A percentile compares a stretch with the other conserved stretches of the same genome.
Conservation (phyloP, 2,113 vertebrate genomes). For the Rutilus rutilus region DNA sequence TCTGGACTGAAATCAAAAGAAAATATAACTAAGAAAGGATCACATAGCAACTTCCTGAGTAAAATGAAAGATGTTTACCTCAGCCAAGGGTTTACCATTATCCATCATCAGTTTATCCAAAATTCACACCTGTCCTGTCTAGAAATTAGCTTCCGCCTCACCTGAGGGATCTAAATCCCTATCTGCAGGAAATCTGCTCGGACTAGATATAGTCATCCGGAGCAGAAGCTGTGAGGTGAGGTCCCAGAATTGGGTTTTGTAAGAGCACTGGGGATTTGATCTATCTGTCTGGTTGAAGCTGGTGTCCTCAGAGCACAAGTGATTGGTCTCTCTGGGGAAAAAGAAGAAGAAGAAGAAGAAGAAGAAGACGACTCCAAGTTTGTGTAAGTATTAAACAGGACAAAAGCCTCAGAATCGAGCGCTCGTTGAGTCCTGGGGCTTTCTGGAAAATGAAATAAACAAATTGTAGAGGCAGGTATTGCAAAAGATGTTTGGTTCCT, state of each 20-base stretch:
- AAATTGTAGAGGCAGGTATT: slow-evolving; percentile 21
- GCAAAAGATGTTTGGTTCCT: slow-evolving; percentile 29
- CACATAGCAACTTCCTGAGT: not conserved
- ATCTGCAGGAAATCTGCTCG: slow-evolving; percentile 43
- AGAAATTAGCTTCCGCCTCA: slow-evolving; percentile 39
- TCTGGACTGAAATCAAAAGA: slow-evolving; percentile 17
- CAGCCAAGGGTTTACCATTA: slow-evolving; percentile 30
- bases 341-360: not conserved
- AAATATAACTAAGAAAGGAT: slow-evolving; percentile 16
- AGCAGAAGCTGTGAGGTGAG: slow-evolving; percentile 40
- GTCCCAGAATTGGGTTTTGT: slow-evolving; percentile 30
- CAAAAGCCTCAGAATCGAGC: slow-evolving; percentile 6
- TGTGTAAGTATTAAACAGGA: slow-evolving; percentile 35
- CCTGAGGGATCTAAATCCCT: slow-evolving; percentile 37
- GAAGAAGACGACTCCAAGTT: not conserved
- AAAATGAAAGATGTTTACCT: slow-evolving; percentile 27
- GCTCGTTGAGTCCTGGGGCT: not conserved
- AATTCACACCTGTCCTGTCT: slow-evolving; percentile 38
- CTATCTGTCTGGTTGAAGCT: slow-evolving; percentile 33
- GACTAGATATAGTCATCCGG: slow-evolving; percentile 39
- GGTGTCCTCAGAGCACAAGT: slow-evolving; percentile 27
- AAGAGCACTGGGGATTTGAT: slow-evolving; percentile 39
- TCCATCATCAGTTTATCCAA: slow-evolving; percentile 48
- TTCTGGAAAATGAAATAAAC: slow-evolving; percentile 11
- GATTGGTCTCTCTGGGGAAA: slow-evolving; percentile 34